Percentiles rank a stretch among this genome's conserved stretches.
phyloP scores from a whole-genome alignment of 2,113 vertebrate species.

The Catharus minimus region DNA sequence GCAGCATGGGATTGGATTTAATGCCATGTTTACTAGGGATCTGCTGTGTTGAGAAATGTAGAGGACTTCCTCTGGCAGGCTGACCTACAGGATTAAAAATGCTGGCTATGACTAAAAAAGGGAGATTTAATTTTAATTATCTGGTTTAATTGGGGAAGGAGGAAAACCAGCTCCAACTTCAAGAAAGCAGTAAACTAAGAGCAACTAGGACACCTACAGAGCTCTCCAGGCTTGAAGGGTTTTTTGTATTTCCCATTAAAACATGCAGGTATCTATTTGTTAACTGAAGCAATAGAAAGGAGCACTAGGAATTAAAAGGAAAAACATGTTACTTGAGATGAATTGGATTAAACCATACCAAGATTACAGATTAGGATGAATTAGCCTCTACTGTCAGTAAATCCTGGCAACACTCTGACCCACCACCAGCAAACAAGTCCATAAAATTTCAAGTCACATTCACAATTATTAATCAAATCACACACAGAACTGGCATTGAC shows the following conservation, averaged over 20 bases:
- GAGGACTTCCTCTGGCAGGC: neutral
- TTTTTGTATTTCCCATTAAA: neutral
- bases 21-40: conserved; percentile 25
- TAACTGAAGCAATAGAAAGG: neutral
- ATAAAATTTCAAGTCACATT: conserved; percentile 19
- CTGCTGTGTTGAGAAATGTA: conserved; percentile 9
- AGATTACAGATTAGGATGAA: conserved; percentile 6
- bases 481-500: neutral
- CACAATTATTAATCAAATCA: conserved; percentile 44
- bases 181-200: neutral
- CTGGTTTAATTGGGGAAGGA: conserved; percentile 27
- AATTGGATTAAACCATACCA: neutral
- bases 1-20: conserved; percentile 28
- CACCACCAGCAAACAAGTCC: neutral
- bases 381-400: neutral
- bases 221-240: neutral
- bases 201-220: conserved; percentile 14
- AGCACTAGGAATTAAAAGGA: neutral
- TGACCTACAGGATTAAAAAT: conserved; percentile 18
- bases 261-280: neutral
- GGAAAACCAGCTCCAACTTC: conserved; percentile 24
- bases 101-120: conserved; percentile 22
- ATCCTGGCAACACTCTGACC: neutral
- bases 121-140: conserved; percentile 29
- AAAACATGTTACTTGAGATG: neutral